Conservation (phyloP, 2,888 invertebrate species). For the Auanema freiburgensis region DNA sequence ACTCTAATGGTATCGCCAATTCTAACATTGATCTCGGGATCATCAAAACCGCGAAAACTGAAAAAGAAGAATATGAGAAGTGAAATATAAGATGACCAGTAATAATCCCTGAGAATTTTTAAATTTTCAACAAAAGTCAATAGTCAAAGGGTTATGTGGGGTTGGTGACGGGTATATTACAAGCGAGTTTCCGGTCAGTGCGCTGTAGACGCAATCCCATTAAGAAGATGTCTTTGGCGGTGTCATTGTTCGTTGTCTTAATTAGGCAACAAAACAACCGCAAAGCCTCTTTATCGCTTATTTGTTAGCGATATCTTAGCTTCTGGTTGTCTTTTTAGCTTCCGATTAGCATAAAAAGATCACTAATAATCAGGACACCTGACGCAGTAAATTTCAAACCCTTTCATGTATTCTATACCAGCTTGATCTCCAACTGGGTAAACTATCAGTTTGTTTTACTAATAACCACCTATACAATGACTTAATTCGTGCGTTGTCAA, state of each 20-base stretch:
- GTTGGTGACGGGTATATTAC: slow-evolving; percentile 2
- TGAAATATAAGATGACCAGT: too few relatives aligned
- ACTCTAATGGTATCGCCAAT: slow-evolving; percentile 13
- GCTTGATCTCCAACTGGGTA: not conserved
- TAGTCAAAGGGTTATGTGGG: too few relatives aligned
- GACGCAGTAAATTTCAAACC: not conserved
- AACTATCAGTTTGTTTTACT: slow-evolving; percentile 5
- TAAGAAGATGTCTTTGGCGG: slow-evolving; percentile 2
- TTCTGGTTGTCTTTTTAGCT: too few relatives aligned
- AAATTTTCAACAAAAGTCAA: too few relatives aligned
- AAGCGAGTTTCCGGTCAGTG: slow-evolving; percentile 19
- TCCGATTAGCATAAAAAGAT: not conserved
- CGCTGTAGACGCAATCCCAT: slow-evolving; percentile 20
- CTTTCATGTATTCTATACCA: not conserved
- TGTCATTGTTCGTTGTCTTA: not conserved
- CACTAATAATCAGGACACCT: slow-evolving; percentile 1
- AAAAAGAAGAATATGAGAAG: not conserved
- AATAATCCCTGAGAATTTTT: too few relatives aligned
- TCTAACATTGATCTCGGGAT: slow-evolving; percentile 10
- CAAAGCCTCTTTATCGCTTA: not conserved
- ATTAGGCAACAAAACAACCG: slow-evolving; percentile 5
- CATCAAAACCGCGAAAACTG: slow-evolving; percentile 10
- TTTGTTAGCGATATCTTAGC: not conserved
- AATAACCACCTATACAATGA: too few relatives aligned
- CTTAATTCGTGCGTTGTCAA: too few relatives aligned